Conservation (phyloP, 2,888 invertebrate genomes). For the Leptopilina myrica region DNA sequence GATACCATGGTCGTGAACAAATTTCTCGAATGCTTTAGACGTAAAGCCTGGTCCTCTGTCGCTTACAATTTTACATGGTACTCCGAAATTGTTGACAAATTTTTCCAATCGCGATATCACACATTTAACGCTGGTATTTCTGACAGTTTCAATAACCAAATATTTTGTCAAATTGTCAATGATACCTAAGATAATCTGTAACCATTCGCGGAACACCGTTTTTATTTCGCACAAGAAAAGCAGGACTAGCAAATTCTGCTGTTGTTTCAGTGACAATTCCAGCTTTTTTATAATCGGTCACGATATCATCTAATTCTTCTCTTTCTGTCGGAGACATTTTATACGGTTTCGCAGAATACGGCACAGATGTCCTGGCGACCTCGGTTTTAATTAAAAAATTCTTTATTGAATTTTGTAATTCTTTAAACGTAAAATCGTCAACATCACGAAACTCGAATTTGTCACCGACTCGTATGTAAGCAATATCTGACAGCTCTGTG, state of each 20-base stretch:
- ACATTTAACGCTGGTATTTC: too few species aligned
- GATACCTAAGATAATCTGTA: slow-evolving; percentile 55
- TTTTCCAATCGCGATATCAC: too few species aligned
- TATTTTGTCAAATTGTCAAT: too few species aligned
- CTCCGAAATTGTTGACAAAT: too few species aligned
- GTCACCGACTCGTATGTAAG: slow-evolving; percentile 19
- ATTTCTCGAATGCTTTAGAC: too few species aligned
- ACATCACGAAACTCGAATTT: slow-evolving; percentile 24
- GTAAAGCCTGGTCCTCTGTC: too few species aligned
- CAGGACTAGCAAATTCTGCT: slow-evolving; percentile 53
- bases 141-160: too few species aligned
- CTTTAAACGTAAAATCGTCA: slow-evolving; percentile 1
- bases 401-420: neutral
- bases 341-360: slow-evolving; percentile 43
- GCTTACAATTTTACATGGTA: too few species aligned
- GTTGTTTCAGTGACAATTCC: slow-evolving; percentile 47
- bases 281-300: slow-evolving; percentile 38
- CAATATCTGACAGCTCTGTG: slow-evolving; percentile 40
- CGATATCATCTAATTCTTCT: slow-evolving; percentile 42
- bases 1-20: too few species aligned
- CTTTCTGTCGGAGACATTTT: slow-evolving; percentile 41
- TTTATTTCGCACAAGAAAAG: slow-evolving; percentile 57
- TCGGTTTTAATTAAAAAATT: neutral
- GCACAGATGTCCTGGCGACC: neutral
- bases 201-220: slow-evolving; percentile 55